Evolutionary conservation across 2,113 vertebrate species (phyloP), one percentile per base, ranked within the genome.

Genomic region (Oxyura jamaicensis): DNA sequence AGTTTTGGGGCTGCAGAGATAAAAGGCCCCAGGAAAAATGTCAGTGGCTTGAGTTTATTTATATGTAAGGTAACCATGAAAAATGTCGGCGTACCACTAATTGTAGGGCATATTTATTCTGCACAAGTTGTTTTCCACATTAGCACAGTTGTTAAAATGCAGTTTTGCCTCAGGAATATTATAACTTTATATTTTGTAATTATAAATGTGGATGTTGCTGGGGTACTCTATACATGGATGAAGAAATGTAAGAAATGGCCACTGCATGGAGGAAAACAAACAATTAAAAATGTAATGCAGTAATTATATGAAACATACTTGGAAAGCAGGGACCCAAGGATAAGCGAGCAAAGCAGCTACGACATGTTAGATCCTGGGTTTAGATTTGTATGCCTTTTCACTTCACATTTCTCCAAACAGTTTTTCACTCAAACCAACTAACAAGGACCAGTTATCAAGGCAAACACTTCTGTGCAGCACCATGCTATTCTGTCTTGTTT

Each of bases 71-170:
- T 95, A 97, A 96, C 91, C 85, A 90, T 86, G 94, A 97, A 96
- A 97, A 96, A 95, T 83, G 94, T 92, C 35, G 89, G 91, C 59
- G 29, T 81, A 87, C 96, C 93, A 95, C 95, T 98, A 98, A 98
- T 98, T 98, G 97, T 67, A 93, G 96, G 95, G 82, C 77, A 89
- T 96, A 97, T 95, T 97, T 97, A 97, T 96, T 97, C 97, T 95
- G 91, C 95, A 95, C 87, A 95, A 96, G 97, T 97, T 96, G 93
- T 74, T 96, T 95, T 96, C 93, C 97, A 93, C 96, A 94, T 97
- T 94, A 97, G 86, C 73, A 88, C 96, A 97, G 91, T 97, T 69
- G 66, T 96, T 95, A 93, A 97, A 97, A 96, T 73, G 96, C 83
- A 85, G 59, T 93, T 96, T 93, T 88, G 96, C 92, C 97, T 95